Evolutionary conservation across 1,140 invertebrate genomes (phyloP).

Genomic region (Dendroctonus ponderosae): DNA sequence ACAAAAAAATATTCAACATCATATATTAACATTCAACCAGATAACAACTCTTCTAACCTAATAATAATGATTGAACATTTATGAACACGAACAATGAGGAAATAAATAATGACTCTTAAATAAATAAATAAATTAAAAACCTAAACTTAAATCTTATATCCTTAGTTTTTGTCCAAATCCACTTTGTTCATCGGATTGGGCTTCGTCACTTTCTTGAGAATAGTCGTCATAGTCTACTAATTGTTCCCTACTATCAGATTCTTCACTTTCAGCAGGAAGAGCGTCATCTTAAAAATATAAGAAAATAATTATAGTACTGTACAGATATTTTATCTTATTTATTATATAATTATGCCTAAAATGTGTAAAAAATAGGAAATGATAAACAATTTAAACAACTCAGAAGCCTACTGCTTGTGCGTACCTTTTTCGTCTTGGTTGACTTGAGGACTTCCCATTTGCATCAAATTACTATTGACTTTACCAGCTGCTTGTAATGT

Average conservation of each 20-base stretch:
- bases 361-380: no score
- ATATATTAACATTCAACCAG: no score
- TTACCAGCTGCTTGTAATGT: constrained; percentile 56
- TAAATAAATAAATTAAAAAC: neutral
- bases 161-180: constrained; percentile 16
- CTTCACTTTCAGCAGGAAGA: constrained; percentile 13
- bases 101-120: neutral
- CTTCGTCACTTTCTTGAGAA: constrained; percentile 31
- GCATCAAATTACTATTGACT: constrained; percentile 42
- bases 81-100: no score
- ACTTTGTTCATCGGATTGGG: constrained; percentile 12
- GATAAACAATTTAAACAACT: neutral
- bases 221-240: constrained; percentile 40
- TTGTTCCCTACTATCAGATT: constrained; percentile 37
- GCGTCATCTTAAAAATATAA: neutral
- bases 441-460: neutral
- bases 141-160: neutral
- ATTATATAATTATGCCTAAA: constrained; percentile 50
- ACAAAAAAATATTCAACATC: no score
- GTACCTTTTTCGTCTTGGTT: neutral
- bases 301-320: neutral
- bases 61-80: no score
- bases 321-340: constrained; percentile 26
- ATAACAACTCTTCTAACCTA: no score
- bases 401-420: neutral